Percentiles rank a stretch among this genome's conserved stretches.
Evolutionary conservation across 2,113 vertebrate genomes (phyloP).

Genomic region (Falcunculus frontatus): DNA sequence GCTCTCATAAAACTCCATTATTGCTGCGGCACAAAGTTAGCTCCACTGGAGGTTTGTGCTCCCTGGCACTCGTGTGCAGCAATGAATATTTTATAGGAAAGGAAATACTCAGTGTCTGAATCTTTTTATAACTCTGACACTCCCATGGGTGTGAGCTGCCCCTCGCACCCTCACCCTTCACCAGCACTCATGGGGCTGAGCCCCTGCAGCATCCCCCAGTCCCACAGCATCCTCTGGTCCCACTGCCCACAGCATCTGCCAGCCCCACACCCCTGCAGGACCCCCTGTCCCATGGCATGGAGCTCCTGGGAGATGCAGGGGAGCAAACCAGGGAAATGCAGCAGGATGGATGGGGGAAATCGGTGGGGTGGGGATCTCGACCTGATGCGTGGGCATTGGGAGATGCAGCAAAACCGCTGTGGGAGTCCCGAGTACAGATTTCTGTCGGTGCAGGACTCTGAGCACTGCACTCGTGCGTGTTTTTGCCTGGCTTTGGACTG

Average conservation of each 20-base stretch:
- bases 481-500: neutral
- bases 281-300: neutral
- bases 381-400: neutral
- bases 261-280: neutral
- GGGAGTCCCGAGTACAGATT: neutral
- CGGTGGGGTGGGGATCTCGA: accelerated
- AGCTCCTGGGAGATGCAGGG: accelerated
- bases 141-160: conserved; percentile 70
- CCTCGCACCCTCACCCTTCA: neutral
- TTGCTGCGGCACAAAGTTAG: conserved; percentile 83
- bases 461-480: accelerated
- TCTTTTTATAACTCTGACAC: conserved; percentile 91
- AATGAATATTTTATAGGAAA: conserved; percentile 98
- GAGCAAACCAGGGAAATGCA: neutral
- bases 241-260: neutral
- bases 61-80: conserved; percentile 77
- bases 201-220: accelerated
- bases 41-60: conserved; percentile 90
- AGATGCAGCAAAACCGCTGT: accelerated
- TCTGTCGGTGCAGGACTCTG: neutral
- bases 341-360: too few relatives aligned
- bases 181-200: neutral
- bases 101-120: conserved; percentile 89
- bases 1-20: conserved; percentile 75
- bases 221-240: neutral